phyloP scores from a whole-genome alignment of 2,797 vertebrate genomes.

The Microcaecilia unicolor region DNA sequence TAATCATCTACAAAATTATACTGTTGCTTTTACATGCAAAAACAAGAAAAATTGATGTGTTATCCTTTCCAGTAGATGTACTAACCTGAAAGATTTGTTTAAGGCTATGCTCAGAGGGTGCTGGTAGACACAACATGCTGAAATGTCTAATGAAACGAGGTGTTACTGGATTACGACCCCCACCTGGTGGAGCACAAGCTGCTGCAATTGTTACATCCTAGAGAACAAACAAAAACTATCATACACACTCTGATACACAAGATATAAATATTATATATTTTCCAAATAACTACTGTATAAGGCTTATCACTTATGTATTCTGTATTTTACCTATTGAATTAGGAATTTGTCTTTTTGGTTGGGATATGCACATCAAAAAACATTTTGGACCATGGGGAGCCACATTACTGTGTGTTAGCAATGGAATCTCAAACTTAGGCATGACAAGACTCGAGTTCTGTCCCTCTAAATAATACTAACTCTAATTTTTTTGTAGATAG shows the following conservation, averaged over 20 bases:
- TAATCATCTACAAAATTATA: background rate
- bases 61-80: background rate
- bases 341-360: too few relatives aligned
- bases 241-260: constrained; percentile 11
- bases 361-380: too few relatives aligned
- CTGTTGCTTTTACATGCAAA: background rate
- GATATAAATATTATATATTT: too few relatives aligned
- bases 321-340: background rate
- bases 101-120: constrained; percentile 69
- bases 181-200: constrained; percentile 73
- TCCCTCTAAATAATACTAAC: too few relatives aligned
- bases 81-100: constrained; percentile 78
- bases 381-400: too few relatives aligned
- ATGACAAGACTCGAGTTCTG: too few relatives aligned
- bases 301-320: too few relatives aligned
- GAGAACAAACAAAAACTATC: constrained; percentile 4
- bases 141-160: constrained; percentile 75
- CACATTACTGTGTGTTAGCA: too few relatives aligned
- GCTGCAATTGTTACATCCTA: constrained; percentile 71
- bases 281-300: background rate
- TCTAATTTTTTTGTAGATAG: too few relatives aligned
- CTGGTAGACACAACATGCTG: constrained; percentile 73
- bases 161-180: constrained; percentile 76
- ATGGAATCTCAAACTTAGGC: too few relatives aligned
- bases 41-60: background rate